phyloP scores from a whole-genome alignment of 2,113 vertebrate species.

The Petrocephalus zakoni region DNA sequence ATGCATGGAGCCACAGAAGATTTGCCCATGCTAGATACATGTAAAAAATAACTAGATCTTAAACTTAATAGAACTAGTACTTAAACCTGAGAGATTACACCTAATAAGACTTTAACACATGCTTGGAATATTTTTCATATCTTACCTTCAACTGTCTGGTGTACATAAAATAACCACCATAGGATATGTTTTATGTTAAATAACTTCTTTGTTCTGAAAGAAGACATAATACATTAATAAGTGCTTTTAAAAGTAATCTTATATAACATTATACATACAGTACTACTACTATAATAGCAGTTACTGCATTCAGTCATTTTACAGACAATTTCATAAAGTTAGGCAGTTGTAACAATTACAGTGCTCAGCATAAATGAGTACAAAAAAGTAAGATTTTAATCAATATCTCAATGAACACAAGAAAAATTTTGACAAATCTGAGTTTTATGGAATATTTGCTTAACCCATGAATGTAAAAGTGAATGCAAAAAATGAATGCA shows the following conservation, averaged over 20 bases:
- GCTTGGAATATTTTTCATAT: not conserved
- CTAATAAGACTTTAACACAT: not conserved
- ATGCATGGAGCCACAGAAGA: not conserved
- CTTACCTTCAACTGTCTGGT: slow-evolving; percentile 62
- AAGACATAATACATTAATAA: slow-evolving; percentile 19
- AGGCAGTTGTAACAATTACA: not conserved
- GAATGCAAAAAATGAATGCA: too few relatives aligned
- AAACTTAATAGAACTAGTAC: too few relatives aligned
- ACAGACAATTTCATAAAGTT: not conserved
- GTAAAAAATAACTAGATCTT: not conserved
- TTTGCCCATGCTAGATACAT: not conserved
- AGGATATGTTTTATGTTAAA: slow-evolving; percentile 79
- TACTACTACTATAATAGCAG: not conserved
- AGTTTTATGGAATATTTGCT: too few relatives aligned
- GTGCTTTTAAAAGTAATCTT: not conserved
- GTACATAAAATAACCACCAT: slow-evolving; percentile 78
- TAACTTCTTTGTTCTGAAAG: slow-evolving; percentile 78
- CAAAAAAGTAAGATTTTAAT: too few relatives aligned
- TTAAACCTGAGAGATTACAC: not conserved
- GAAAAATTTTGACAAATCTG: too few relatives aligned
- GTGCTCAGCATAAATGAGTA: too few relatives aligned
- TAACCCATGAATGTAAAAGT: too few relatives aligned
- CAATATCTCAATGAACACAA: too few relatives aligned
- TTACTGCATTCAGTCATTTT: not conserved
- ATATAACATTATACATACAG: not conserved